Conservation (phyloP, 1,140 invertebrate genomes). For the Protaetia brevitarsis region DNA sequence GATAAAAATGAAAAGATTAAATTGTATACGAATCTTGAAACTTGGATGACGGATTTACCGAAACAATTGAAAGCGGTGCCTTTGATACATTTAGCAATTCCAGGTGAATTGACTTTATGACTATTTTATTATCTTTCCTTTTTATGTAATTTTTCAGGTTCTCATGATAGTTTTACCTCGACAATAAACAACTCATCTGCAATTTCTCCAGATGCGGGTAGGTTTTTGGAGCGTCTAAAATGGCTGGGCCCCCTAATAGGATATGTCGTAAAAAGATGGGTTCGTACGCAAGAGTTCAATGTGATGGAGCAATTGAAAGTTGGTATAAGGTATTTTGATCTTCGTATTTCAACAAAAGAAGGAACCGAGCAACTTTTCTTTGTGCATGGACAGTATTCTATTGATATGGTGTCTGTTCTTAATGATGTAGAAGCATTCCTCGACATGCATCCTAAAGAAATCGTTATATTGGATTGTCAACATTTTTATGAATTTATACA, state of each 20-base stretch:
- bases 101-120: slow-evolving; percentile 56
- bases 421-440: slow-evolving; percentile 27
- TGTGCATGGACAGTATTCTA: slow-evolving; percentile 32
- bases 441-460: slow-evolving; percentile 30
- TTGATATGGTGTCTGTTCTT: slow-evolving; percentile 23
- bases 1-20: slow-evolving; percentile 37
- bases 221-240: slow-evolving; percentile 54
- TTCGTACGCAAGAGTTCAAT: slow-evolving; percentile 66
- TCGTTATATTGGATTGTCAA: slow-evolving; percentile 77
- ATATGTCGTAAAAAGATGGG: slow-evolving; percentile 70
- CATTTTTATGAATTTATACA: slow-evolving; percentile 76
- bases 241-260: slow-evolving; percentile 60
- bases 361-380: slow-evolving; percentile 28
- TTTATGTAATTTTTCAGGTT: slow-evolving; percentile 55
- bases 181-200: slow-evolving; percentile 57
- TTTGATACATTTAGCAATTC: slow-evolving; percentile 70
- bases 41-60: slow-evolving; percentile 69
- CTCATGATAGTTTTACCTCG: slow-evolving; percentile 79
- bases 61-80: slow-evolving; percentile 56
- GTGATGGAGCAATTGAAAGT: slow-evolving; percentile 66
- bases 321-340: slow-evolving; percentile 62
- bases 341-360: slow-evolving; percentile 27
- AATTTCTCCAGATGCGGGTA: slow-evolving; percentile 68
- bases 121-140: not conserved
- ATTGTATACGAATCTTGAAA: slow-evolving; percentile 55